Conservation (phyloP, 2,797 vertebrate genomes). For the Ctenosaura bakeri region DNA sequence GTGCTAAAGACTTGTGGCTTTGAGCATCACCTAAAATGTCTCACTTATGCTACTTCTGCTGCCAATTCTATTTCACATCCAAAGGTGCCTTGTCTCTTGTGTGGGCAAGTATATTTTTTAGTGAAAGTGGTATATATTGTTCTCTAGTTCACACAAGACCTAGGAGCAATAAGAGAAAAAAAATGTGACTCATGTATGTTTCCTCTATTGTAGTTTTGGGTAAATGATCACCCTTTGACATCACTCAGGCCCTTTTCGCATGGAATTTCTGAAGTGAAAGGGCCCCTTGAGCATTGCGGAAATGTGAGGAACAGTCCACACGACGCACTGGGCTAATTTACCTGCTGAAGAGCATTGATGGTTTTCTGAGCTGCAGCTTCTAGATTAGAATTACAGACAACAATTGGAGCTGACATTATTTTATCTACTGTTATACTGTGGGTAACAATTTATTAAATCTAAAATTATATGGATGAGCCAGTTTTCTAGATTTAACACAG, state of each 20-base stretch:
- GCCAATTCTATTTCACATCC: neutral
- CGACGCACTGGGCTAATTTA: neutral
- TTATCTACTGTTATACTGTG: neutral
- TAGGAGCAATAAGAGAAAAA: neutral
- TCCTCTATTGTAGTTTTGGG: neutral
- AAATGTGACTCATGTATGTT: neutral
- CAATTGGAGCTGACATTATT: conserved; percentile 53
- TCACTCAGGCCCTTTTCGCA: too few species aligned
- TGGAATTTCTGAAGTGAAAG: too few species aligned
- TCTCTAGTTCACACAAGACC: neutral
- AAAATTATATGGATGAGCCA: conserved; percentile 27
- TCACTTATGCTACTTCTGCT: neutral
- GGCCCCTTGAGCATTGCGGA: too few species aligned
- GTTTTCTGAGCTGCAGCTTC: conserved; percentile 57
- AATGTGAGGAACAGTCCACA: too few species aligned
- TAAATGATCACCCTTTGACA: neutral
- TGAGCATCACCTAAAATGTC: neutral
- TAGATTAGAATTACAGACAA: conserved; percentile 42
- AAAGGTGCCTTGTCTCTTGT: neutral
- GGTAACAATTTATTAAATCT: conserved; percentile 43
- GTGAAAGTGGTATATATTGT: neutral
- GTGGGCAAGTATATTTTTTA: neutral
- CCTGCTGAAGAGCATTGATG: conserved; percentile 51
- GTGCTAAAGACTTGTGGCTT: neutral
- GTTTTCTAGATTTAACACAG: conserved; percentile 43